Percentiles rank a stretch among this genome's conserved stretches.
These are phyloP conservation scores for Yponomeuta malinellus DNA, from an alignment of 2,888 invertebrate species.

Conservation along the genomic window DNA sequence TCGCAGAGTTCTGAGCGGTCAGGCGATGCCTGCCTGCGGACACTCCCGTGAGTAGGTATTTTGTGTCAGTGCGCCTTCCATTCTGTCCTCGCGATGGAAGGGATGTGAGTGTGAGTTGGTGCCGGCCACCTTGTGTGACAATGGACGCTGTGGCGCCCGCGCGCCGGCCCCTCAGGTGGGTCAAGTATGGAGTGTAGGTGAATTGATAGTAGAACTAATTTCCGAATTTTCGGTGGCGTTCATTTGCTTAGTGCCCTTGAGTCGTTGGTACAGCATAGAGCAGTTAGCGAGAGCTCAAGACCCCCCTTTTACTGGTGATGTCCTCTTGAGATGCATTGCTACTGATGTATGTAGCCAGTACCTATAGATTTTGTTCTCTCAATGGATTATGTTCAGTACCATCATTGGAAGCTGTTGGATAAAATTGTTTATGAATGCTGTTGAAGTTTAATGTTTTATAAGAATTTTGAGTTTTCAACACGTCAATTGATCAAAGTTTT, in stretches of 20 bases:
- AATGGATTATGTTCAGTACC: constrained; percentile 22
- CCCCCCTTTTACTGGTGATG: constrained; percentile 54
- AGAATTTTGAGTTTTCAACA: constrained; percentile 28
- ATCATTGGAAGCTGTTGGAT: constrained; percentile 6
- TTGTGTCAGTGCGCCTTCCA: constrained; percentile 66
- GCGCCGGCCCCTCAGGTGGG: constrained; percentile 43
- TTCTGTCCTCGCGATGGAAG: constrained; percentile 54
- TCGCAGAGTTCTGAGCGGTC: constrained; percentile 94
- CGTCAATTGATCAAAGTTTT: constrained; percentile 21
- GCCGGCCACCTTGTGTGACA: constrained; percentile 49
- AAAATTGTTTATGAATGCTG: background rate
- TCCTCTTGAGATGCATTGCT: constrained; percentile 31
- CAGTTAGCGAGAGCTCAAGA: constrained; percentile 35
- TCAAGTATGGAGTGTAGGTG: constrained; percentile 50
- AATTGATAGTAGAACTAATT: constrained; percentile 61
- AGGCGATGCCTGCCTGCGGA: constrained; percentile 54
- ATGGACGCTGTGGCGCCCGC: constrained; percentile 59
- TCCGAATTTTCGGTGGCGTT: constrained; percentile 69
- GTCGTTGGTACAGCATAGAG: constrained; percentile 46
- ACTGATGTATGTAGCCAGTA: constrained; percentile 26
- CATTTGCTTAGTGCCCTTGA: constrained; percentile 69
- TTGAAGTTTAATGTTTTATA: constrained; percentile 9
- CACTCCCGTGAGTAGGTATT: constrained; percentile 59
- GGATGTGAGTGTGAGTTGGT: constrained; percentile 45
- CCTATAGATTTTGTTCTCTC: constrained; percentile 24